phyloP scores from a whole-genome alignment of 2,888 invertebrate species.

The Metalampra italica region DNA sequence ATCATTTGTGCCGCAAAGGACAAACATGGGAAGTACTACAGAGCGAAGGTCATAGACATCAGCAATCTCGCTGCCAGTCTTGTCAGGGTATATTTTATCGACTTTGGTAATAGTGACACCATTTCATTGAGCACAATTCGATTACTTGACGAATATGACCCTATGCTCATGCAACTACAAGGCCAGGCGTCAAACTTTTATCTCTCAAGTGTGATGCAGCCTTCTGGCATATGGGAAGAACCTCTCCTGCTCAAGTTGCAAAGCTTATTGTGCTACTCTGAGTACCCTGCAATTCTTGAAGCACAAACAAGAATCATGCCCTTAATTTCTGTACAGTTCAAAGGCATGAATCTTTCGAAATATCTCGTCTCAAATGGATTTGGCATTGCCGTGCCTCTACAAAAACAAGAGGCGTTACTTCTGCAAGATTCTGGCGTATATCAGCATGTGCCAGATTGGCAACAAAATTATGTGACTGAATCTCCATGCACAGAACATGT shows the following conservation, averaged over 20 bases:
- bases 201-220: slow-evolving; percentile 75
- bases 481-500: slow-evolving; percentile 56
- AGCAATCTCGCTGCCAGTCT: slow-evolving; percentile 66
- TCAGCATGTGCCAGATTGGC: slow-evolving; percentile 45
- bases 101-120: slow-evolving; percentile 82
- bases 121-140: slow-evolving; percentile 80
- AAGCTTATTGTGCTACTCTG: slow-evolving; percentile 61
- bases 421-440: slow-evolving; percentile 39
- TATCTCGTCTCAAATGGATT: slow-evolving; percentile 62
- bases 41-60: slow-evolving; percentile 78
- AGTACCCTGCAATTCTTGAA: slow-evolving; percentile 54
- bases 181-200: slow-evolving; percentile 80
- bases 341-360: slow-evolving; percentile 68
- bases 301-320: slow-evolving; percentile 55
- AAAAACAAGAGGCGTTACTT: slow-evolving; percentile 66
- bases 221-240: slow-evolving; percentile 75
- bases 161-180: slow-evolving; percentile 67
- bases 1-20: slow-evolving; percentile 82
- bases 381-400: slow-evolving; percentile 61
- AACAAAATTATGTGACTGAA: slow-evolving; percentile 41
- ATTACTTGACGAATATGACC: slow-evolving; percentile 72
- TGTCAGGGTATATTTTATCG: slow-evolving; percentile 83
- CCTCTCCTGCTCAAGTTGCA: slow-evolving; percentile 58
- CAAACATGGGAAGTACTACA: slow-evolving; percentile 81
- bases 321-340: slow-evolving; percentile 67